Base-by-base conservation (phyloP, 2,797 vertebrate species). In the Corythornis leucogaster region DNA sequence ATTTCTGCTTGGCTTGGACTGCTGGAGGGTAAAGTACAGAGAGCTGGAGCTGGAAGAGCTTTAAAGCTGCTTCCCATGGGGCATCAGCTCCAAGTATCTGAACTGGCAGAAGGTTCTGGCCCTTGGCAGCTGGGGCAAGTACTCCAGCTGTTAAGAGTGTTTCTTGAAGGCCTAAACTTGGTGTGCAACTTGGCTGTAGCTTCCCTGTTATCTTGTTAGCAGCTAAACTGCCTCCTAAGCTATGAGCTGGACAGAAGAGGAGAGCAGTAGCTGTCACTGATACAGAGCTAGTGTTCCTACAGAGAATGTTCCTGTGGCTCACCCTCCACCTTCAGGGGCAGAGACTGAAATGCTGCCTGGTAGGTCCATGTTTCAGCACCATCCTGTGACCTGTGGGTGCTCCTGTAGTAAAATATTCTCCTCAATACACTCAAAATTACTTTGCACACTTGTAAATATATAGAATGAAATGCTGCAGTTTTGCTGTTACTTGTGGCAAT, bases 241-340 rank as follows among this genome's bases (percentile, higher is more conserved):
- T 16, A 5, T 19, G 3, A 33, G 33, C 33, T 33, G 33, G 33
- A 33, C 33, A 33, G 33, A 33, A 33, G 33, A 33, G 35, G 24
- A 38, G 38, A 21, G 9, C 3, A 22, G n/a, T 11, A 53, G 24
- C 9, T 40, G 30, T 11, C 20, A 33, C 8, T 11, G 6, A 48
- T 1, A 28, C 2, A 54, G 38, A 42, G 66, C 25, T 2, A 69
- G 42, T 18, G 22, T 33, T 5, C 14, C 15, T 14, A 40, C 38
- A 15, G 53, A 8, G 16, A 71, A 13, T 3, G 3, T 46, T 90
- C 74, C 33, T 59, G 8, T 45, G 17, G 35, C 46, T 73, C 20
- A 17, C 24, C 0, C 2, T 7, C 16, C 3, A 20, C 7, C 7
- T 0, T 10, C 15, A 12, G 54, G 33, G 43, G 17, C 58, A 40